Percentiles rank a stretch among this genome's conserved stretches.
phyloP scores from a whole-genome alignment of 2,888 invertebrate genomes.

The Aelia acuminata region DNA sequence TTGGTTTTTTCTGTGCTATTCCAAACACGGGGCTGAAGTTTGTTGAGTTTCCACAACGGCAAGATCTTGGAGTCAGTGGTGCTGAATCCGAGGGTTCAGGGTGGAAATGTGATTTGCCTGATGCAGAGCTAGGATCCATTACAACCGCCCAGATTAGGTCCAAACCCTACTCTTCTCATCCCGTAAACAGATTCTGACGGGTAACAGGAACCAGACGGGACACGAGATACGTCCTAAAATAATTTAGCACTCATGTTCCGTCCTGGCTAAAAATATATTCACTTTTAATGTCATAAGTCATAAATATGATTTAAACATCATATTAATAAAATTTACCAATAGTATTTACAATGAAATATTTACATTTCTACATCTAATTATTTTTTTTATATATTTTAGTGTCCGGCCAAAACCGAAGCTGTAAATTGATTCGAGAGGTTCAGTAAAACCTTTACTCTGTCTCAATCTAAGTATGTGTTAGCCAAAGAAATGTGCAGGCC shows the following conservation, averaged over 20 bases:
- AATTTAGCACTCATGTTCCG: neutral
- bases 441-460: no score
- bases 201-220: constrained; percentile 4
- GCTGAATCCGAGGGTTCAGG: neutral
- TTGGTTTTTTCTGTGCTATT: no score
- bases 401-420: no score
- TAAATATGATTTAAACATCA: neutral
- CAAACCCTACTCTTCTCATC: constrained; percentile 31
- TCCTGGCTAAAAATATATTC: neutral
- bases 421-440: no score
- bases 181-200: neutral
- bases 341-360: no score
- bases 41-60: neutral
- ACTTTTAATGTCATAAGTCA: neutral
- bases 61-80: neutral
- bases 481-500: no score
- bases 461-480: no score
- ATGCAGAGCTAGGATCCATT: constrained; percentile 35
- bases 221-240: constrained; percentile 23
- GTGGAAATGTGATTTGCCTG: constrained; percentile 45
- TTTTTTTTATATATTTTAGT: no score
- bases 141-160: constrained; percentile 26
- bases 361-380: no score
- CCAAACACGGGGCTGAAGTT: no score
- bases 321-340: neutral